Conservation (phyloP, 2,888 invertebrate genomes). For the Agrochola macilenta region DNA sequence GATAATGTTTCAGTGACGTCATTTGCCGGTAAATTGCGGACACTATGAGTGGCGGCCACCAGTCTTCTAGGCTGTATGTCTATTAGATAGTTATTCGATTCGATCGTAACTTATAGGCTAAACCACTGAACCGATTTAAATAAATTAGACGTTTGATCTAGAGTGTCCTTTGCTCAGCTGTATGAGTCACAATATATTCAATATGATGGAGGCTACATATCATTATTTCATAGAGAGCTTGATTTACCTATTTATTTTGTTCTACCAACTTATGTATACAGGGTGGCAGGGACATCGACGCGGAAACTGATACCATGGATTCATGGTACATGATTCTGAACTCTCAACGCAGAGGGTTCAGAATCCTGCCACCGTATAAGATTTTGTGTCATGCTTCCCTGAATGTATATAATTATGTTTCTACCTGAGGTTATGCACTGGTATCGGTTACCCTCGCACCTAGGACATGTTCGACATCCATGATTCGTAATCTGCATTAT, state of each 20-base stretch:
- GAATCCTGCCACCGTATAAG: too few species aligned
- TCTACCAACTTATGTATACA: not conserved
- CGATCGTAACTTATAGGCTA: not conserved
- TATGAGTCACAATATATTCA: slow-evolving; percentile 14
- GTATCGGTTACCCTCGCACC: not conserved
- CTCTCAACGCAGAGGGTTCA: too few species aligned
- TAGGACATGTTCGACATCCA: not conserved
- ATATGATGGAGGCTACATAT: not conserved
- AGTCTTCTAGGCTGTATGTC: not conserved
- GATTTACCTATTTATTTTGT: slow-evolving; percentile 8
- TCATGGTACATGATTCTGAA: too few species aligned
- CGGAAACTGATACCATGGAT: too few species aligned
- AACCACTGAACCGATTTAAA: slow-evolving; percentile 4
- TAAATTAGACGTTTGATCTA: slow-evolving; percentile 1
- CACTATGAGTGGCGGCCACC: too few species aligned
- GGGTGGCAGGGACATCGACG: too few species aligned
- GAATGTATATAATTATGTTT: too few species aligned
- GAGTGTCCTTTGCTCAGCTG: not conserved
- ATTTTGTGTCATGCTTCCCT: not conserved
- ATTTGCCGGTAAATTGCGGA: too few species aligned
- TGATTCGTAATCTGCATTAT: too few species aligned
- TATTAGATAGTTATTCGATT: not conserved
- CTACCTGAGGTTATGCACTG: not conserved
- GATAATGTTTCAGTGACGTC: too few species aligned
- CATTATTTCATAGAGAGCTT: slow-evolving; percentile 6